Evolutionary conservation across 2,888 invertebrate species (phyloP), one percentile per base, ranked within the genome.

Genomic region (Altica lythri): DNA sequence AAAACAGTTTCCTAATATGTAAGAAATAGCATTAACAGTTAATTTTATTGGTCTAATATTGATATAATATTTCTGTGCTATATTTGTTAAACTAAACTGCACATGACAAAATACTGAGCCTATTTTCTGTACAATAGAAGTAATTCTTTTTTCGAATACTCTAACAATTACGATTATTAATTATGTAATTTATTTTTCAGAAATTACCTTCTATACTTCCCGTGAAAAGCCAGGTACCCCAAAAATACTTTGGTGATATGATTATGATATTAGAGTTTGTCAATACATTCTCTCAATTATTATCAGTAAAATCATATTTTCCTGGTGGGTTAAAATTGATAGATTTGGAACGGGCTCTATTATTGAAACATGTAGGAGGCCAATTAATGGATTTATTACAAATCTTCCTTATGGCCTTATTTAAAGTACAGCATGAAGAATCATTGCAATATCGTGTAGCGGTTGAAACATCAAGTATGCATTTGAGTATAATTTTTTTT

Each of bases 241-340:
- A 86, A 6, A 83, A 88, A 60, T 81, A 89, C 60, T 86, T 97
- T 66, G 95, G 95, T 0, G 93, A 96, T 71, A 88, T 90, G 61
- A 79, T 95, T 9, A 86, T 90, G 75, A 83, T 98, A 2, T 79
- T 95, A 44, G 97, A 98, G 72, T 98, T 97, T 73, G 83, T 95
- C 35, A 83, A 89, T 70, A 84, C 86, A 17, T 98, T 95, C 75
- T 79, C 85, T 6, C 86, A 88, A 27, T 78, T 92, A 12, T 79
- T 97, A n/a, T 86, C 88, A 50, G 82, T 89, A 0, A 86, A 86
- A 62, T 86, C 89, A 63, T 88, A 88, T 66, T 92, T 92, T 66
- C 86, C 89, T 54, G 80, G 80, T 59, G 90, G 89, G 16, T 78
- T 93, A 8, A 88, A 84, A 65, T 75, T 90, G 66, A 91, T 90